Conservation (phyloP, 2,113 vertebrate species). For the Penelope pileata region DNA sequence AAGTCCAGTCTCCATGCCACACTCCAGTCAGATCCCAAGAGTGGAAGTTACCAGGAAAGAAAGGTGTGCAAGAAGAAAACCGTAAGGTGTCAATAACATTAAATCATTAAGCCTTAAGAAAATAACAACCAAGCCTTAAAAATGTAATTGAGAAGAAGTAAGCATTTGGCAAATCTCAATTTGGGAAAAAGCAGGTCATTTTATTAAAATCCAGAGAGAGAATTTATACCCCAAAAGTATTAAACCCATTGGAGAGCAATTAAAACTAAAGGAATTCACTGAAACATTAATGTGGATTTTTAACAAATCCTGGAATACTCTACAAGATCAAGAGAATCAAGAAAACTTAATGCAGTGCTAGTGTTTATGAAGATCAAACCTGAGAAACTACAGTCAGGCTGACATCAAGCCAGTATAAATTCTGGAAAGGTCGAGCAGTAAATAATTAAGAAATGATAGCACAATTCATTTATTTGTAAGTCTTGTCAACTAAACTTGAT, state of each 20-base stretch:
- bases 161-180: neutral
- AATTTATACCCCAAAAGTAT: neutral
- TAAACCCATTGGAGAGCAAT: slow-evolving; percentile 5
- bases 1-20: neutral
- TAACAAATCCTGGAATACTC: slow-evolving; percentile 11
- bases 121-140: neutral
- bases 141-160: neutral
- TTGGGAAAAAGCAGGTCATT: neutral
- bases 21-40: neutral
- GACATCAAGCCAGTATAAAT: slow-evolving; percentile 5
- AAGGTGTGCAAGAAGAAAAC: neutral
- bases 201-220: slow-evolving; percentile 15
- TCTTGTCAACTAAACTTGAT: slow-evolving; percentile 45
- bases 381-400: neutral
- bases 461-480: slow-evolving; percentile 33
- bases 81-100: neutral
- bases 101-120: neutral
- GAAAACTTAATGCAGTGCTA: neutral
- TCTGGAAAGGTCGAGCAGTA: slow-evolving; percentile 29
- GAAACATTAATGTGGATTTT: neutral
- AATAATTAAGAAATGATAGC: slow-evolving; percentile 49
- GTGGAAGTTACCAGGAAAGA: neutral
- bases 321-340: neutral
- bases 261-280: slow-evolving; percentile 18
- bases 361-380: slow-evolving; percentile 8